phyloP scores from a whole-genome alignment of 2,888 invertebrate species.

The Limnephilus rhombicus region DNA sequence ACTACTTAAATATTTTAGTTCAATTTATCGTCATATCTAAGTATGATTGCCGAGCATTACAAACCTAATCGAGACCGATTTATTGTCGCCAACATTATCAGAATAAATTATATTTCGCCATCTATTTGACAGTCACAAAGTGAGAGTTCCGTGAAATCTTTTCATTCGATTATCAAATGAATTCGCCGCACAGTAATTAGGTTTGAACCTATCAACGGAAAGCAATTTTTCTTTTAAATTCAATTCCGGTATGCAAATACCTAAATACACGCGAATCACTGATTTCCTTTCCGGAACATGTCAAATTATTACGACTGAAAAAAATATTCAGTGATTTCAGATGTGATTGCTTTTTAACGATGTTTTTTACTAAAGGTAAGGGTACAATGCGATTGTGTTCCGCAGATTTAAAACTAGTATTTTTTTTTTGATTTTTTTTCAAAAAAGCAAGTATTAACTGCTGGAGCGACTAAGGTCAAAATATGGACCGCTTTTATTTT shows the following conservation, averaged over 20 bases:
- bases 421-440: too few species aligned
- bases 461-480: too few species aligned
- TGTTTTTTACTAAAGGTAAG: background rate
- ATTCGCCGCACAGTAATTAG: background rate
- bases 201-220: background rate
- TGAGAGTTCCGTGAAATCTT: slow-evolving; percentile 34
- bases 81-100: background rate
- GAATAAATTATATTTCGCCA: slow-evolving; percentile 1
- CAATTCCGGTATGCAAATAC: slow-evolving; percentile 1
- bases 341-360: background rate
- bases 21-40: background rate
- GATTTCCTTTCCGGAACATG: background rate
- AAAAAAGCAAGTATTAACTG: too few species aligned
- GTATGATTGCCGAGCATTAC: slow-evolving; percentile 10
- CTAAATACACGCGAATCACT: background rate
- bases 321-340: background rate
- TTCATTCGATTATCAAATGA: slow-evolving; percentile 19
- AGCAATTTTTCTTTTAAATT: background rate
- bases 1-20: background rate
- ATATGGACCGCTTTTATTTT: too few species aligned
- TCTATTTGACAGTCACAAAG: background rate
- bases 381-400: background rate
- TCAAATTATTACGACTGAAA: background rate
- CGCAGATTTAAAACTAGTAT: too few species aligned
- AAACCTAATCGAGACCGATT: slow-evolving; percentile 22